Evolutionary conservation across 2,888 invertebrate genomes (phyloP), one percentile per base, ranked within the genome.

Genomic region (Polydesmus complanatus): DNA sequence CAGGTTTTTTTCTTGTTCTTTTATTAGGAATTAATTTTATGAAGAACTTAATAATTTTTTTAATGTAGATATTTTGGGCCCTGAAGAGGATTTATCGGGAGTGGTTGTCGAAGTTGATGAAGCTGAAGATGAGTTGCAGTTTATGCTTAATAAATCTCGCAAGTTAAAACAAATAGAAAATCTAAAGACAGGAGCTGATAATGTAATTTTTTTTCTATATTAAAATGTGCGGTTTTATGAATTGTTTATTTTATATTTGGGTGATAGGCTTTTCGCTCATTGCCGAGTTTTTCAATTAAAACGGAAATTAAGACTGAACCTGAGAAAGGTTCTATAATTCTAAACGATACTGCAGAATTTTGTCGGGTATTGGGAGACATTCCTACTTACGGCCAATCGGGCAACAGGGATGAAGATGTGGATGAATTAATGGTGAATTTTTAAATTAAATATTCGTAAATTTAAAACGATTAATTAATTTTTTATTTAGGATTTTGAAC

Each of bases 331-430:
- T 58, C 57, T 51, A 94, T 95, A 70, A 82, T 86, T 61, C 77
- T 96, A 60, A 93, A 96, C 78, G 85, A 92, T 1, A 95, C 94
- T 0, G 94, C 95, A 0, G 96, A 96, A 79, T 96, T 96, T 78
- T 96, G 96, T 72, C 83, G 95, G 68, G 92, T 93, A 54, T 79
- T 96, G 5, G 93, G 95, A 1, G 94, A 95, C 73, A 93, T 94
- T 69, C 94, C 95, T 61, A 93, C 93, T 0, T 93, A 93, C 72
- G 94, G 92, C 19, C 84, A 85, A 73, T 85, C 91, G 22, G 92
- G 92, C 37, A 92, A 93, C 77, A 78, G 92, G 37, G 90, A 92
- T 70, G 86, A 87, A 70, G 86, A 86, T 67, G 83, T 83, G 56
- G 81, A 82, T 66, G 83, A 84, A 73, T 70, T 83, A 56, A 75